Evolutionary conservation across 2,797 vertebrate genomes (phyloP).

Genomic region (Dallia pectoralis): DNA sequence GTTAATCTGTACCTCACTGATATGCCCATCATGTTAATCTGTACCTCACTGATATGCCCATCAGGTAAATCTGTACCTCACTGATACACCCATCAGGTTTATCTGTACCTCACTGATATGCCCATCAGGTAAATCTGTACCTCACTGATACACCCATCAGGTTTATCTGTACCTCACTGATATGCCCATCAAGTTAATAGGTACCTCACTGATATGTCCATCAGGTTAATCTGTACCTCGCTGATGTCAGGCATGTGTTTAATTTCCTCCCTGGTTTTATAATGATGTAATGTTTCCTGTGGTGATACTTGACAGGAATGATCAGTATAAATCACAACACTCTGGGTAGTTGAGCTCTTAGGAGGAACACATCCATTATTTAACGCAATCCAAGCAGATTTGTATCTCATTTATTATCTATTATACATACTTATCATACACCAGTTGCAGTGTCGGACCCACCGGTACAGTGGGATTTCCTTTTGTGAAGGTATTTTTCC

Average conservation of each 20-base stretch:
- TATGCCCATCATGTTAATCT: too few relatives aligned
- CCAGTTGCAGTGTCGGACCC: constrained; percentile 7
- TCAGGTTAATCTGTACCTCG: constrained; percentile 64
- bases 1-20: too few relatives aligned
- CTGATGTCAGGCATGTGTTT: constrained; percentile 67
- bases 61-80: too few relatives aligned
- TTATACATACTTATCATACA: constrained; percentile 19
- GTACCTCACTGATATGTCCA: too few relatives aligned
- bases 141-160: too few relatives aligned
- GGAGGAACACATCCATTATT: constrained; percentile 55
- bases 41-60: too few relatives aligned
- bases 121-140: too few relatives aligned
- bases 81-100: too few relatives aligned
- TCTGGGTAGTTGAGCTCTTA: constrained; percentile 35
- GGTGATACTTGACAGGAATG: constrained; percentile 62
- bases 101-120: too few relatives aligned
- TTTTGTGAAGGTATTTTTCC: neutral
- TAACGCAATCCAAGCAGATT: constrained; percentile 53
- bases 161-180: too few relatives aligned
- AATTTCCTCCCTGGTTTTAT: constrained; percentile 55
- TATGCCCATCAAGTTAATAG: too few relatives aligned
- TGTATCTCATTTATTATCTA: constrained; percentile 46
- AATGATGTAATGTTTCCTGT: constrained; percentile 67
- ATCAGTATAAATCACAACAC: constrained; percentile 57
- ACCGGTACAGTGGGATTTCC: constrained; percentile 23